A percentile compares a stretch with the other conserved stretches of the same genome.
Evolutionary conservation across 2,888 invertebrate genomes (phyloP).

Genomic region (Ypsolopha sequella): DNA sequence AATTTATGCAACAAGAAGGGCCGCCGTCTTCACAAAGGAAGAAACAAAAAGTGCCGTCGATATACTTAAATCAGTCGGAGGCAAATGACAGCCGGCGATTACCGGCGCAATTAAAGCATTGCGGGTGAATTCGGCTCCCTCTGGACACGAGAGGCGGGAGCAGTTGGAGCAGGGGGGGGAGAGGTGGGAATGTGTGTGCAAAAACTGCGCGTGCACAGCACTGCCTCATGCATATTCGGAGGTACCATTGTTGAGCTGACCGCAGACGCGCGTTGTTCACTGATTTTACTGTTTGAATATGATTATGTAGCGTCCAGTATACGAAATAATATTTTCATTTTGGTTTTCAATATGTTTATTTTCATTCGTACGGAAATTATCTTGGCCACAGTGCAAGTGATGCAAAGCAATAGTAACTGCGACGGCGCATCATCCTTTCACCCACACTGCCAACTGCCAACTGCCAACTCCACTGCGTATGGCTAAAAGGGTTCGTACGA

Average conservation of each 20-base stretch:
- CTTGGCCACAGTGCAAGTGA: too few species aligned
- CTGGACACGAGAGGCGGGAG: conserved; percentile 3
- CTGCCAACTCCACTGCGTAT: too few species aligned
- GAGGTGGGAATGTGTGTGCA: conserved; percentile 13
- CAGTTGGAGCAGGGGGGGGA: conserved; percentile 8
- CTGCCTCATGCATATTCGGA: conserved; percentile 18
- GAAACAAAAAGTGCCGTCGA: conserved; percentile 4
- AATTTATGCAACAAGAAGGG: conserved; percentile 2
- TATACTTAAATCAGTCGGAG: conserved; percentile 25
- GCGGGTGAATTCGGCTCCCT: conserved; percentile 7
- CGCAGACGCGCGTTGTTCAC: background rate
- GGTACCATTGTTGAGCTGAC: conserved; percentile 1
- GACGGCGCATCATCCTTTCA: too few species aligned
- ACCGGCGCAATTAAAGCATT: conserved; percentile 26
- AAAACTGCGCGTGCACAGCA: conserved; percentile 11
- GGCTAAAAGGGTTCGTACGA: too few species aligned
- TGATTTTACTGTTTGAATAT: background rate
- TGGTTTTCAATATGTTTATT: too few species aligned
- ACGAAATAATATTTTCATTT: too few species aligned
- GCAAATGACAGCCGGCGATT: conserved; percentile 39
- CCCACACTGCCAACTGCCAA: too few species aligned
- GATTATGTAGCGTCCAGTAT: too few species aligned
- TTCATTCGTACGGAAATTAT: too few species aligned
- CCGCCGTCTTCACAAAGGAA: background rate
- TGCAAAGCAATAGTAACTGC: too few species aligned